These are phyloP conservation scores for Microcebus jonahi DNA, from an alignment of 2,113 vertebrate genomes.

Conservation along the genomic window DNA sequence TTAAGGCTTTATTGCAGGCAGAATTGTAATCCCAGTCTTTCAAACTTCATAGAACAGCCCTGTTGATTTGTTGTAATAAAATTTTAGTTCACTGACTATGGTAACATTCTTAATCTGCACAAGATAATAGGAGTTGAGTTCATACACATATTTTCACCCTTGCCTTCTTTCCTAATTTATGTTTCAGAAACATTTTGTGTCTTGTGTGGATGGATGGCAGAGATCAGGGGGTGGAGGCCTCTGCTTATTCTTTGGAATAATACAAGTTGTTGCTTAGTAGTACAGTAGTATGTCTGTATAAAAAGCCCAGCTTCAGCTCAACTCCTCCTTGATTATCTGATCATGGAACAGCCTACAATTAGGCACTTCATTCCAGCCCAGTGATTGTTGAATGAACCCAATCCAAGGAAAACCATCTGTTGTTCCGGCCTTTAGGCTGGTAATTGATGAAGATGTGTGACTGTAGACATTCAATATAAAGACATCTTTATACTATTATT, in stretches of 20 bases:
- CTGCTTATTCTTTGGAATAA: not conserved
- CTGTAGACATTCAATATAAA: not conserved
- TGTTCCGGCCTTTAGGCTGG: not conserved
- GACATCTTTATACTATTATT: constrained; percentile 23
- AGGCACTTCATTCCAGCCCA: not conserved
- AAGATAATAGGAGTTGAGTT: not conserved
- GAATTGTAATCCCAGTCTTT: not conserved
- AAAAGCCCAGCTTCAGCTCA: not conserved
- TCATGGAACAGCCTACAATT: not conserved
- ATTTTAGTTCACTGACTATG: not conserved
- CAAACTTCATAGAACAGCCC: not conserved
- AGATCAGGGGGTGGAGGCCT: not conserved
- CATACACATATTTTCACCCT: not conserved
- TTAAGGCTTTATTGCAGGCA: not conserved
- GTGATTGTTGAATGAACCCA: constrained; percentile 21
- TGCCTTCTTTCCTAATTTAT: constrained; percentile 30
- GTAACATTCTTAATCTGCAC: not conserved
- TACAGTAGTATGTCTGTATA: not conserved
- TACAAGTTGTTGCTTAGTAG: not conserved
- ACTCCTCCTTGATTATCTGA: not conserved
- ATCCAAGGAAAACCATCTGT: not conserved
- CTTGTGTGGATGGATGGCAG: not conserved
- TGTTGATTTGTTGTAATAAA: not conserved
- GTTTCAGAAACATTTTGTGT: not conserved
- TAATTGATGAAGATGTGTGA: not conserved